Evolutionary conservation across 1,140 invertebrate species (phyloP).

Genomic region (Colletes gigas): DNA sequence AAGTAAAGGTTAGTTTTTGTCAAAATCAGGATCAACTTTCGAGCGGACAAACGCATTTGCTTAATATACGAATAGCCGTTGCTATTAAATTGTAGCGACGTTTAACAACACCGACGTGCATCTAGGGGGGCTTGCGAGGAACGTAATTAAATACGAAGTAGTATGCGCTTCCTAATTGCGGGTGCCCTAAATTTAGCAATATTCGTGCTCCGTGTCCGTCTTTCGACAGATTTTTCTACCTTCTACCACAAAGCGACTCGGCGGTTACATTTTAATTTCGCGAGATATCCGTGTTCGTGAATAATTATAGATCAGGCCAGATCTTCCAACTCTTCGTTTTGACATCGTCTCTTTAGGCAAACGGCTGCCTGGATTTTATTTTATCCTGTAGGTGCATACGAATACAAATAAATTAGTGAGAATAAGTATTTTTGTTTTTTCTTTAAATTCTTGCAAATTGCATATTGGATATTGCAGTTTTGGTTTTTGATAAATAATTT

Average conservation of each 20-base stretch:
- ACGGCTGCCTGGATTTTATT: no score
- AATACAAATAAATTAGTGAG: no score
- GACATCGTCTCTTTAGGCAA: conserved; percentile 9
- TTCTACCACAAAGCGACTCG: background rate
- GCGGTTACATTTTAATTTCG: conserved; percentile 33
- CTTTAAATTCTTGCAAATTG: no score
- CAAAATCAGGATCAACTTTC: background rate
- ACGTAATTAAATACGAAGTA: conserved; percentile 53
- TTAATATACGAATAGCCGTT: conserved; percentile 30
- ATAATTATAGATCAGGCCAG: conserved; percentile 9
- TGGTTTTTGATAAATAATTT: no score
- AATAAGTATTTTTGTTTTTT: no score
- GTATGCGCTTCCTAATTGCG: conserved; percentile 55
- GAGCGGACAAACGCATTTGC: conserved; percentile 3
- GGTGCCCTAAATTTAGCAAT: conserved; percentile 78
- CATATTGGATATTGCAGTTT: no score
- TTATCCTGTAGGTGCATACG: no score
- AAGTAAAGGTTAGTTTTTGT: no score
- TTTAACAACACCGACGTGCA: conserved; percentile 30
- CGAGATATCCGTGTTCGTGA: background rate
- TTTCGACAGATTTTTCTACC: conserved; percentile 37
- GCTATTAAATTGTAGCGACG: conserved; percentile 46
- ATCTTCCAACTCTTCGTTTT: background rate
- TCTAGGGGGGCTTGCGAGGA: conserved; percentile 23
- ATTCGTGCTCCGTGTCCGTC: conserved; percentile 51